A percentile compares a stretch with the other conserved stretches of the same genome.
These are phyloP conservation scores for Sphyrna mokarran DNA, from an alignment of 2,113 vertebrate species.

Conservation along the genomic window DNA sequence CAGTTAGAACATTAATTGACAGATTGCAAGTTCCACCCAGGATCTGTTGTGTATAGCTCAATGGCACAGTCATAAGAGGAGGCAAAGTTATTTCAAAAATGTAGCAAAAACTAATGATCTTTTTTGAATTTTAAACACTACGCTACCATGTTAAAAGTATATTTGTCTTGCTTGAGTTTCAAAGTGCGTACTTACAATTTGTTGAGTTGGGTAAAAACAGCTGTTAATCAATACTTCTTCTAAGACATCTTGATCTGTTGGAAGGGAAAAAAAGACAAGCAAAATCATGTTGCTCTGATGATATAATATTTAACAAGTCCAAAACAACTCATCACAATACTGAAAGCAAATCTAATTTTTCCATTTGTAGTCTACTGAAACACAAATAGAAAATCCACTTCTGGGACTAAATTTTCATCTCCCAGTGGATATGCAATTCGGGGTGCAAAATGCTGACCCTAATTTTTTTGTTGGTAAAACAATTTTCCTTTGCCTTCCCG, in stretches of 20 bases:
- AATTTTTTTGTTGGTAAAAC: neutral
- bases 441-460: neutral
- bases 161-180: constrained; percentile 11
- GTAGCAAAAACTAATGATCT: neutral
- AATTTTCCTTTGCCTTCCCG: neutral
- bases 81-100: neutral
- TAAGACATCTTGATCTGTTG: constrained; percentile 79
- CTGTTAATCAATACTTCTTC: constrained; percentile 80
- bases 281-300: neutral
- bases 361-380: neutral
- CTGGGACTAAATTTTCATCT: neutral
- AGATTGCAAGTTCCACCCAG: neutral
- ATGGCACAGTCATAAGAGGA: neutral
- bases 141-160: neutral
- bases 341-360: neutral
- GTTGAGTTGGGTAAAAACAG: constrained; percentile 57
- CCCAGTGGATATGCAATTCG: neutral
- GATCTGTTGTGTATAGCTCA: neutral
- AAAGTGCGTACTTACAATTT: constrained; percentile 66
- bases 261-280: constrained; percentile 40
- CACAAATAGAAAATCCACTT: neutral
- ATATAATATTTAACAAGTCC: neutral
- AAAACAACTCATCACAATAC: neutral
- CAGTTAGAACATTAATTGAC: neutral
- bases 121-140: neutral